Conservation (phyloP, 2,113 vertebrate species). For the Apodemus sylvaticus region DNA sequence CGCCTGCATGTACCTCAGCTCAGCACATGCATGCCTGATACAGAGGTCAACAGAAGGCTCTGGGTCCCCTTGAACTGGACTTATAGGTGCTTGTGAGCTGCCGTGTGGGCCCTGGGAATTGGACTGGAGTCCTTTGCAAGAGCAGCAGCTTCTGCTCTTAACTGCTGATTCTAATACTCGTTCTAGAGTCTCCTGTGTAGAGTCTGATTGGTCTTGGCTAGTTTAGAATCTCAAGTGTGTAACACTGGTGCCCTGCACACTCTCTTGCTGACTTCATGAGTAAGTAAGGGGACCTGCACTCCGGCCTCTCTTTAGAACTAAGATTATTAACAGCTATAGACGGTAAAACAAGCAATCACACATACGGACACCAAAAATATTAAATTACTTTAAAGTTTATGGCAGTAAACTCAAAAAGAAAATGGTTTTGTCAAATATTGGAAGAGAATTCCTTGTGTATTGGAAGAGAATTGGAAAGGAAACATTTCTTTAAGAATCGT, state of each 20-base stretch:
- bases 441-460: neutral
- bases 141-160: too few relatives aligned
- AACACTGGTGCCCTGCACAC: neutral
- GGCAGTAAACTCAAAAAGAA: neutral
- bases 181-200: neutral
- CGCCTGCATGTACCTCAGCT: neutral
- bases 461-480: neutral
- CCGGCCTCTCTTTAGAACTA: slow-evolving; percentile 6
- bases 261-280: neutral
- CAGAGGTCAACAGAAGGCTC: neutral
- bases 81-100: neutral
- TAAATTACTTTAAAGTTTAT: slow-evolving; percentile 21
- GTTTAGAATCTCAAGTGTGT: neutral
- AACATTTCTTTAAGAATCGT: slow-evolving; percentile 32
- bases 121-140: neutral
- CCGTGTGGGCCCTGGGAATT: neutral
- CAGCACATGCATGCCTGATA: too few relatives aligned
- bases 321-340: neutral
- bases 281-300: neutral
- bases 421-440: neutral
- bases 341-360: neutral
- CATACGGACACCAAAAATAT: neutral
- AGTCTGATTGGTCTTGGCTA: neutral
- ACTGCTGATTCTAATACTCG: neutral
- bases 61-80: too few relatives aligned